Evolutionary conservation across 2,888 invertebrate species (phyloP), one percentile per base, ranked within the genome.

Genomic region (Euproctis similis): DNA sequence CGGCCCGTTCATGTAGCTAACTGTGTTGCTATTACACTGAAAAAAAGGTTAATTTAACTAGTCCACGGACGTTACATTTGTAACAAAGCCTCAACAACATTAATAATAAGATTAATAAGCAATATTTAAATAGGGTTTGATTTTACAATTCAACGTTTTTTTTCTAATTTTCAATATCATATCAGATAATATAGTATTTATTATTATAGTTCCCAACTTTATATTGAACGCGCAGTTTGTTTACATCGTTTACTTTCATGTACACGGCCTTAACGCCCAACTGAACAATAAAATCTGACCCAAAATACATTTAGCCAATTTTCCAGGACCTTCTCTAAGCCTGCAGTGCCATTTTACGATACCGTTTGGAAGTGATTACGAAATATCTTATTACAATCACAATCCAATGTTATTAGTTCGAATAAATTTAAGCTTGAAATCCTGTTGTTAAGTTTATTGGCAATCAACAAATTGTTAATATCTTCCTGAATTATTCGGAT

Each of bases 341-440:
- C n/a, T n/a, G 17, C 17, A 22, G 21, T 26, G 31, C 26, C 23
- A 40, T 36, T 46, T 44, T 35, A 37, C 25, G 19, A 25, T 35
- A 2, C 26, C 9, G 30, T 33, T 24, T 14, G 9, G 31, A 18
- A 18, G 9, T 30, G 16, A 24, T 31, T n/a, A 24, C 24, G 25
- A 25, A 33, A 31, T 31, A 30, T 31, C 34, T 50, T 35, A 50
- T 34, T 28, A 23, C 29, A 33, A 46, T 50, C 36, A 23, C 32
- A 46, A 26, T 24, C 19, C 16, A 42, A 34, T 19, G 20, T 12
- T 32, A 12, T 31, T 28, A 33, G 30, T 38, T 30, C 17, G 30
- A 38, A 36, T 34, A 17, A 24, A 12, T 17, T 25, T 10, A 9
- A 28, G 20, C 28, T 26, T 31, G 26, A 20, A 16, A 29, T 11